Conservation (phyloP, 2,797 vertebrate genomes). For the Mormyrops attenuatus region DNA sequence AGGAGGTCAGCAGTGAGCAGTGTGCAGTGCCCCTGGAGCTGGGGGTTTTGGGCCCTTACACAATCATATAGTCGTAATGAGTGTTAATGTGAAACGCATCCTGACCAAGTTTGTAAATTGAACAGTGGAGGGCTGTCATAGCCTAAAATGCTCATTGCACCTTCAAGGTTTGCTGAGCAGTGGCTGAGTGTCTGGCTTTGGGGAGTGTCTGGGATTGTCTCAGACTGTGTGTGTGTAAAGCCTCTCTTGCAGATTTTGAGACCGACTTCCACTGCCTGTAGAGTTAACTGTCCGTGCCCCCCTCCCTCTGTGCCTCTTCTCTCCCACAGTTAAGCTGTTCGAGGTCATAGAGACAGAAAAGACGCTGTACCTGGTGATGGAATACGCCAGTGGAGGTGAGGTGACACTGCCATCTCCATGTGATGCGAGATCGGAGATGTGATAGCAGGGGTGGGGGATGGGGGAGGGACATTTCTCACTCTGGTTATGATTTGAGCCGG, state of each 20-base stretch:
- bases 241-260: neutral
- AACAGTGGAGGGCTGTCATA: neutral
- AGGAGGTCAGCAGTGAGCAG: neutral
- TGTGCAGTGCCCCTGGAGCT: neutral
- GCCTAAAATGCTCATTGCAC: neutral
- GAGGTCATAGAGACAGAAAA: slow-evolving; percentile 98
- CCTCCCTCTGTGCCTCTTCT: slow-evolving; percentile 6
- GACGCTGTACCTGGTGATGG: slow-evolving; percentile 98
- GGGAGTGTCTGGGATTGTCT: neutral
- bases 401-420: neutral
- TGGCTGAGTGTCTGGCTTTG: neutral
- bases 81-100: neutral
- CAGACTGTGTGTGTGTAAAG: neutral
- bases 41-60: neutral
- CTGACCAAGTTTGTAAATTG: neutral
- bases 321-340: slow-evolving; percentile 82
- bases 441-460: neutral
- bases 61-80: neutral
- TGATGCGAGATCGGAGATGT: neutral
- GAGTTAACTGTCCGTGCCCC: neutral
- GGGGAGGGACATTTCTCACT: neutral
- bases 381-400: slow-evolving; percentile 98
- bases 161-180: neutral
- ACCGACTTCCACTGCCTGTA: neutral
- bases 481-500: neutral